Conservation (phyloP, 2,888 invertebrate genomes). For the Caenorhabditis virilis region DNA sequence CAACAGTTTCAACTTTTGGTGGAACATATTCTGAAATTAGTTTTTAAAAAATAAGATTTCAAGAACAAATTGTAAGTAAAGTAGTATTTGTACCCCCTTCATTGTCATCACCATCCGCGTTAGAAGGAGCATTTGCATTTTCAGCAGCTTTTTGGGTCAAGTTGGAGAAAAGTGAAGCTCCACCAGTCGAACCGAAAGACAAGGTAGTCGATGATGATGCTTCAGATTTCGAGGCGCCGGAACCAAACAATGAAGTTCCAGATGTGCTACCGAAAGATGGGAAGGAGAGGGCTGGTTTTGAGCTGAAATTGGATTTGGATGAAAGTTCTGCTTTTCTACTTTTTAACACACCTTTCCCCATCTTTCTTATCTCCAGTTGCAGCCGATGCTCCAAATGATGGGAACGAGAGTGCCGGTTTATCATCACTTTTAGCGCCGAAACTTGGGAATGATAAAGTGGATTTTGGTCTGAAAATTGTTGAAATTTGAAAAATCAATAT, state of each 20-base stretch:
- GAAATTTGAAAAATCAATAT: too few relatives aligned
- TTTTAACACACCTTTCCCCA: neutral
- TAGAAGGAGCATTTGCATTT: conserved; percentile 4
- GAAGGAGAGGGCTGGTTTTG: neutral
- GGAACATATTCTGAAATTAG: conserved; percentile 47
- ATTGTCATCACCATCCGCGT: conserved; percentile 16
- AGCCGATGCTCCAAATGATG: neutral
- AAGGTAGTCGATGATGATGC: conserved; percentile 2
- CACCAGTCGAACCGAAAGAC: conserved; percentile 4
- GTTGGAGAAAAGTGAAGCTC: conserved; percentile 10
- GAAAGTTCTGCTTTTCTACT: neutral
- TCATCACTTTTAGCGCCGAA: neutral
- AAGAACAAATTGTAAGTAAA: too few relatives aligned
- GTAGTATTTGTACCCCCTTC: conserved; percentile 17
- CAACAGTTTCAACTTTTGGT: conserved; percentile 53
- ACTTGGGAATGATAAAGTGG: neutral
- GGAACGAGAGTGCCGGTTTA: neutral
- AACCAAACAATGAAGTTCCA: neutral
- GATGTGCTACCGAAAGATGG: conserved; percentile 9
- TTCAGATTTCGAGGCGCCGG: neutral
- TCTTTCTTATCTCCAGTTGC: neutral
- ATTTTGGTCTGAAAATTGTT: neutral
- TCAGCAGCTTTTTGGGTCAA: conserved; percentile 20
- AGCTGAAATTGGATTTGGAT: neutral
- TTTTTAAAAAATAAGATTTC: neutral